phyloP scores from a whole-genome alignment of 2,113 vertebrate species.

The Salminus brasiliensis region DNA sequence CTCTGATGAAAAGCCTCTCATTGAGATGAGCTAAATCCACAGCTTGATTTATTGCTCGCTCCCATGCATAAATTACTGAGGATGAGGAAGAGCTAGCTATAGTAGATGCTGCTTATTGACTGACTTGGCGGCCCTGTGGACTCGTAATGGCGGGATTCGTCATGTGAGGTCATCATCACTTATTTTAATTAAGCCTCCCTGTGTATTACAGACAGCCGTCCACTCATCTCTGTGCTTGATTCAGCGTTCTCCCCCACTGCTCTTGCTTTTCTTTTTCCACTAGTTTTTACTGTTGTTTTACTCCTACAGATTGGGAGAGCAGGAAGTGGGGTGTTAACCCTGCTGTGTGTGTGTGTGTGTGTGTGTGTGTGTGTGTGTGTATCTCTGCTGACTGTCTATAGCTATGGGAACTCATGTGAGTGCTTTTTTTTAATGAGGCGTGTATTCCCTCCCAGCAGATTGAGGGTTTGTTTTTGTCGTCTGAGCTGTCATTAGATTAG shows the following conservation, averaged over 20 bases:
- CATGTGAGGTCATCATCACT: conserved; percentile 53
- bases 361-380: not conserved
- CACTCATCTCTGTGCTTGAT: not conserved
- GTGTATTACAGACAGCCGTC: not conserved
- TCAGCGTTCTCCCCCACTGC: not conserved
- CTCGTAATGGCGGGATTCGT: conserved; percentile 38
- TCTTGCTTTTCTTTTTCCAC: not conserved
- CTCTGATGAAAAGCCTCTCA: conserved; percentile 7
- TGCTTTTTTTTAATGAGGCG: conserved; percentile 14
- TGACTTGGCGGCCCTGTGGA: not conserved
- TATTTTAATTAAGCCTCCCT: conserved; percentile 58
- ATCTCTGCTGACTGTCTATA: conserved; percentile 9
- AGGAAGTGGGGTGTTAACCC: conserved; percentile 33
- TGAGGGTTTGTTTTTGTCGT: conserved; percentile 6
- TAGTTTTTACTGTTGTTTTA: conserved; percentile 7
- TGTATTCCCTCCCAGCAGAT: conserved; percentile 4
- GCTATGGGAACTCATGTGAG: conserved; percentile 29
- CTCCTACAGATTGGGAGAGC: not conserved
- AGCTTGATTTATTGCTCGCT: conserved; percentile 22
- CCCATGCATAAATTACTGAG: not conserved
- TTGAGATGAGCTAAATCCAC: not conserved
- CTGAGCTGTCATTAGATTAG: conserved; percentile 3
- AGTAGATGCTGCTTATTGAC: conserved; percentile 54
- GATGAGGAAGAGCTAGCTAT: conserved; percentile 31
- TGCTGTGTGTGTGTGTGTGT: not conserved